Conservation (phyloP, 2,113 vertebrate species). For the Apteryx owenii region DNA sequence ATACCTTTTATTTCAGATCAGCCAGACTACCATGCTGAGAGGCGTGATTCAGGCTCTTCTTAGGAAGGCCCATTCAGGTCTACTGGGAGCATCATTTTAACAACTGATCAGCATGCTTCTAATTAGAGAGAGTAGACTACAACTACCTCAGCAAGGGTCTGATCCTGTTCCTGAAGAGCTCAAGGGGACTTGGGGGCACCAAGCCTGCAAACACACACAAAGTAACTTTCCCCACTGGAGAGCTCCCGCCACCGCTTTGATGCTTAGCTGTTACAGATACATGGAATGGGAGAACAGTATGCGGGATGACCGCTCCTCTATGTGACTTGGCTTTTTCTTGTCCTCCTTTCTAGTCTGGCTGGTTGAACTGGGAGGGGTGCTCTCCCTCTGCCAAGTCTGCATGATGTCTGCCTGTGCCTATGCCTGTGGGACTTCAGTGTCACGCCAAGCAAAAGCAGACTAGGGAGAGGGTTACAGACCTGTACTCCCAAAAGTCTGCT, state of each 20-base stretch:
- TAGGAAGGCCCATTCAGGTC: neutral
- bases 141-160: neutral
- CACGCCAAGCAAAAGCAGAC: fast-evolving
- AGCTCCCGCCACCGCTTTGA: too few species aligned
- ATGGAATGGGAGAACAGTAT: too few species aligned
- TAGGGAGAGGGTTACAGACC: neutral
- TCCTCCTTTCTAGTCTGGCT: too few species aligned
- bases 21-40: conserved; percentile 44
- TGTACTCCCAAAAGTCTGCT: fast-evolving
- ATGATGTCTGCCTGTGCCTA: too few species aligned
- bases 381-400: neutral
- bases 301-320: too few species aligned
- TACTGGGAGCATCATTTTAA: neutral
- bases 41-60: neutral
- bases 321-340: too few species aligned
- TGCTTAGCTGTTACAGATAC: too few species aligned
- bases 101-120: neutral
- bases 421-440: too few species aligned
- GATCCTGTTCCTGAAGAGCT: neutral
- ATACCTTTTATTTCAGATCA: conserved; percentile 53
- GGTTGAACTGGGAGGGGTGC: too few species aligned
- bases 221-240: too few species aligned
- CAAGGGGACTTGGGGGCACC: neutral
- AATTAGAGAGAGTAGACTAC: neutral
- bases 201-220: neutral